Evolutionary conservation across 2,888 invertebrate species (phyloP).

Genomic region (Heliconius aoede): DNA sequence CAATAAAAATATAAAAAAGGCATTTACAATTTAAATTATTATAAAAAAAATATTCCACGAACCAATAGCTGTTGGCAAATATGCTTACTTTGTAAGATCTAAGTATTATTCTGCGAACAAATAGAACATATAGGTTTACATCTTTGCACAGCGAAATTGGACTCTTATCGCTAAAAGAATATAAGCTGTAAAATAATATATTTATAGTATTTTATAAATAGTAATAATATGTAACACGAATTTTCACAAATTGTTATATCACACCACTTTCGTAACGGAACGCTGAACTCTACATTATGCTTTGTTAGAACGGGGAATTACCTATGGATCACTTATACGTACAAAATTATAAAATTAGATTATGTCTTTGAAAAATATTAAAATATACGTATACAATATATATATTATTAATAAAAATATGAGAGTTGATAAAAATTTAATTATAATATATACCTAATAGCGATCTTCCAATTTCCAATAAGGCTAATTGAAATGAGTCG

Average conservation of each 20-base stretch:
- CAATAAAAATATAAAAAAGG: neutral
- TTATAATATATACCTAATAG: neutral
- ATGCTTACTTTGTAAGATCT: conserved; percentile 8
- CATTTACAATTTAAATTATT: neutral
- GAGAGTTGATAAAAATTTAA: neutral
- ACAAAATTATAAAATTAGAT: neutral
- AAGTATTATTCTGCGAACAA: conserved; percentile 3
- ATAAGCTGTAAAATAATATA: neutral
- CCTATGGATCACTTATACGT: neutral
- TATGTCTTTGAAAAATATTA: neutral
- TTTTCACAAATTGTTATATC: neutral
- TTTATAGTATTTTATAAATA: neutral
- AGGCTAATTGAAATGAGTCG: conserved; percentile 11
- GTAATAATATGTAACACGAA: no score
- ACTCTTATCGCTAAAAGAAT: conserved; percentile 7
- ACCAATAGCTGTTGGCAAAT: neutral
- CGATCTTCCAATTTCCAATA: conserved; percentile 5
- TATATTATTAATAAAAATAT: neutral
- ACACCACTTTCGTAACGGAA: neutral
- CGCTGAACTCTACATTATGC: neutral
- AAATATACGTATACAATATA: no score
- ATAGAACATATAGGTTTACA: neutral
- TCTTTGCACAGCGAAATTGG: conserved; percentile 16
- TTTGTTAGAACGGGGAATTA: neutral
- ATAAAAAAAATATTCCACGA: neutral